These are phyloP conservation scores for Neostethus bicornis DNA, from an alignment of 2,797 vertebrate genomes.

Conservation along the genomic window DNA sequence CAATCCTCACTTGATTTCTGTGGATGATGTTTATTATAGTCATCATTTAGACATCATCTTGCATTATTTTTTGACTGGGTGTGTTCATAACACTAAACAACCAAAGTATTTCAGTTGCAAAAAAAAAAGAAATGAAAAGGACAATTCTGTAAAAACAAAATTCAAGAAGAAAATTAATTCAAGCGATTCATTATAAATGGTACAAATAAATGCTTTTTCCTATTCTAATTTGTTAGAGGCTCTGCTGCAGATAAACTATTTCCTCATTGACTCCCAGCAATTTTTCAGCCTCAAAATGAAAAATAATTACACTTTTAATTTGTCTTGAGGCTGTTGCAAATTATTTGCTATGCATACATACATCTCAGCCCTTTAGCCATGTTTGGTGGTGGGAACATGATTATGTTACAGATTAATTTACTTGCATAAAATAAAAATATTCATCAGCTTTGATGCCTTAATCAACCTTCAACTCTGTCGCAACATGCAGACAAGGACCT, in stretches of 20 bases:
- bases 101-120: too few relatives aligned
- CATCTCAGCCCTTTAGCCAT: conserved; percentile 17
- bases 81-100: too few relatives aligned
- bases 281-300: conserved; percentile 21
- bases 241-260: conserved; percentile 19
- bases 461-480: conserved; percentile 35
- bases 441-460: conserved; percentile 61
- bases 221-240: conserved; percentile 34
- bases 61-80: too few relatives aligned
- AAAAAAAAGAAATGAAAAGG: too few relatives aligned
- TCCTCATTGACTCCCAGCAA: conserved; percentile 17
- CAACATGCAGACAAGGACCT: background rate
- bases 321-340: conserved; percentile 4
- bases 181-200: conserved; percentile 65
- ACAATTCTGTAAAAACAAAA: conserved; percentile 29
- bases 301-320: conserved; percentile 12
- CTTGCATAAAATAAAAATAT: conserved; percentile 50
- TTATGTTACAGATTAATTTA: conserved; percentile 39
- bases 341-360: conserved; percentile 24
- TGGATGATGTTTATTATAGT: too few relatives aligned
- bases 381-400: conserved; percentile 38
- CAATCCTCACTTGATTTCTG: too few relatives aligned
- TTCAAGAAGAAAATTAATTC: too few relatives aligned
- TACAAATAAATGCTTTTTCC: conserved; percentile 57
- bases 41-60: too few relatives aligned